These are phyloP conservation scores for Tetranychus truncatus DNA, from an alignment of 2,888 invertebrate species.

Conservation along the genomic window DNA sequence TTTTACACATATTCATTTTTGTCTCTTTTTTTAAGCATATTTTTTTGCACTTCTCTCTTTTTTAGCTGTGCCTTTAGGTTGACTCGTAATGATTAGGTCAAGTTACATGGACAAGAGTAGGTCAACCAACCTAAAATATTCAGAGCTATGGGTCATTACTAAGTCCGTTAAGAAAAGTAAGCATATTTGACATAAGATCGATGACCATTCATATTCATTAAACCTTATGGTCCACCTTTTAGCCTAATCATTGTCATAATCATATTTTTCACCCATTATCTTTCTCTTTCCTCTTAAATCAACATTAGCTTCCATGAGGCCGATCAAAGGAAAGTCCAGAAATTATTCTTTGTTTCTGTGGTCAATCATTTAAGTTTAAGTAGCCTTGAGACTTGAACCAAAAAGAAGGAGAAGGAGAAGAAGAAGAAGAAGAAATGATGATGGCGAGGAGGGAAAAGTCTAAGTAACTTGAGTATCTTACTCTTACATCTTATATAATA, in stretches of 20 bases:
- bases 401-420: not conserved
- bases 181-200: not conserved
- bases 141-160: not conserved
- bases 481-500: not conserved
- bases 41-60: slow-evolving; percentile 2
- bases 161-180: not conserved
- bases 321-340: not conserved
- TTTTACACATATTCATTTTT: not conserved
- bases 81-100: not conserved
- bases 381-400: not conserved
- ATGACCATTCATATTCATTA: slow-evolving; percentile 2
- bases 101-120: slow-evolving; percentile 1
- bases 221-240: not conserved
- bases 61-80: not conserved
- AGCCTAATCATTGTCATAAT: not conserved
- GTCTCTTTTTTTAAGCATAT: not conserved
- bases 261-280: not conserved
- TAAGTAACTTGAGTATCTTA: not conserved
- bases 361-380: not conserved
- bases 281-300: not conserved
- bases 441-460: not conserved
- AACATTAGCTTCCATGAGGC: not conserved
- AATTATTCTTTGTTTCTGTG: not conserved
- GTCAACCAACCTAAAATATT: not conserved
- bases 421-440: not conserved